Percentiles rank a stretch among this genome's conserved stretches.
Conservation (phyloP, 2,888 invertebrate species). For the Mythimna albipuncta region DNA sequence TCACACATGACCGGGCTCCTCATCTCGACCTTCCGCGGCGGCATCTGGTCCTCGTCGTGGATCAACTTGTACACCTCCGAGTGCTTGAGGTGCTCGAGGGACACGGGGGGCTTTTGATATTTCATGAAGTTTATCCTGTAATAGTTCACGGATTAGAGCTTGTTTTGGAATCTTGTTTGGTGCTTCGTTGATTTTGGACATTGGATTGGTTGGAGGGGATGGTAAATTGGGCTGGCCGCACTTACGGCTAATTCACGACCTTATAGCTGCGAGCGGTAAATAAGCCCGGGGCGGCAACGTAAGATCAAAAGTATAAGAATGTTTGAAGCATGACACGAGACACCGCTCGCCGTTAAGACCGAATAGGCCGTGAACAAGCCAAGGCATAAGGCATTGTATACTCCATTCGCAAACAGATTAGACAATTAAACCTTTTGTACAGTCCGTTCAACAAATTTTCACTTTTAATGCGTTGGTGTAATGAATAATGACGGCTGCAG, state of each 20-base stretch:
- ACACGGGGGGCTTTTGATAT: conserved; percentile 95
- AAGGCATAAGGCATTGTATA: no score
- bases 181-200: not conserved
- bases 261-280: no score
- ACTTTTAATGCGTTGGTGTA: no score
- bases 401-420: no score
- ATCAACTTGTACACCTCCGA: conserved; percentile 95
- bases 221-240: not conserved
- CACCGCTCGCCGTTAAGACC: no score
- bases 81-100: conserved; percentile 93
- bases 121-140: conserved; percentile 97
- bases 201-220: not conserved
- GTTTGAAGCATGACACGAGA: no score
- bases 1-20: conserved; percentile 91
- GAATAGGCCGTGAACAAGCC: no score
- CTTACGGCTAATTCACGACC: not conserved
- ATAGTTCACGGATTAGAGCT: not conserved
- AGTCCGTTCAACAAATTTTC: no score
- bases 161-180: not conserved
- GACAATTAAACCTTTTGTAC: no score
- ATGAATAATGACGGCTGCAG: no score
- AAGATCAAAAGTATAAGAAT: no score
- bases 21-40: conserved; percentile 92
- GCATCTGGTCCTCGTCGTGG: conserved; percentile 93
- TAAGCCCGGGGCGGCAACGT: no score